Evolutionary conservation across 2,797 vertebrate species (phyloP), one percentile per base, ranked within the genome.

Genomic region (Apodemus agrarius): DNA sequence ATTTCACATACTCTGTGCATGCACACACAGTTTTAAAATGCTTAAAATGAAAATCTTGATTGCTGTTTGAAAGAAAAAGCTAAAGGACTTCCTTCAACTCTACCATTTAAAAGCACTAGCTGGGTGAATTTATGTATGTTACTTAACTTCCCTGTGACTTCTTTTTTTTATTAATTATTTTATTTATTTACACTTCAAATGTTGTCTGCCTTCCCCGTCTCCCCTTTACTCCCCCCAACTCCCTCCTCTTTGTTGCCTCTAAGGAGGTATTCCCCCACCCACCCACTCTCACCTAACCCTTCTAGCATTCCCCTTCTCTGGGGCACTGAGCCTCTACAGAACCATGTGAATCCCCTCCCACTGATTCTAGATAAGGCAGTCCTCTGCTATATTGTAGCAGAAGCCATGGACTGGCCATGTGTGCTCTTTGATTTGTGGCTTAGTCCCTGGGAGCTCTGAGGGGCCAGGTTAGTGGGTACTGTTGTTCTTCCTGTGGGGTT

Each of bases 51-150:
- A 94, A 97, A 91, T 46, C 12, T 16, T 79, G 37, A 63, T 74
- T 89, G 19, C 7, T 90, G n/a, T 80, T 78, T 76, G 85, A 94
- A 52, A 89, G 63, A 85, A 69, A 69, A 94, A 91, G 89, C 46
- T 89, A 69, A 94, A 19, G 31, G 54, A 61, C 12, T 57, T 83
- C 11, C 7, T 26, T 89, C 37, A 84, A 16, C 76, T 16, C 24
- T 63, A 19, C 1, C 19, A 43, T 95, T 94, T 94, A 83, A 80
- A 94, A 91, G 6, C n/a, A 79, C 13, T 72, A 61, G 14, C 46
- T 61, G 0, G 93, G 43, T 95, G n/a, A 92, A 29, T 61, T 67
- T 49, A 82, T 40, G n/a, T 16, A 61, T n/a, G 26, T 91, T 86
- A 6, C 3, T 67, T 93, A 46, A 96, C 17, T 72, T 83, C 54